Evolutionary conservation across 2,888 invertebrate species (phyloP).

Genomic region (Drosophila mimica): DNA sequence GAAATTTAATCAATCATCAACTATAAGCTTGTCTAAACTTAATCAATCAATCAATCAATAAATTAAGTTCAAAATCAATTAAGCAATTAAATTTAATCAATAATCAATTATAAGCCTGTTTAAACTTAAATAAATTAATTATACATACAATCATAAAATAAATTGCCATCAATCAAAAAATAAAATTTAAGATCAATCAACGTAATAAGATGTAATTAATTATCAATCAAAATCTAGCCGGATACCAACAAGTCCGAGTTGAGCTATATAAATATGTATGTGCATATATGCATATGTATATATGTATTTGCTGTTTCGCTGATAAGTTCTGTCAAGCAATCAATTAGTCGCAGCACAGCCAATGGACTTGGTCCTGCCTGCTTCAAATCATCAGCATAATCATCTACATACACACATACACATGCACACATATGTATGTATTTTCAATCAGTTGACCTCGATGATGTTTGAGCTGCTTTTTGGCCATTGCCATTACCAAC

Average conservation of each 20-base stretch:
- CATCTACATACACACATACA: not conserved
- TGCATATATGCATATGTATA: not conserved
- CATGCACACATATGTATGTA: constrained; percentile 3
- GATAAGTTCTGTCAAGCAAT: constrained; percentile 43
- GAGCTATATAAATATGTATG: not conserved
- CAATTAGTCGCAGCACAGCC: constrained; percentile 44
- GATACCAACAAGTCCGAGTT: constrained; percentile 12
- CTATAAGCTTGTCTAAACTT: constrained; percentile 16
- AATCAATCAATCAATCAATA: constrained; percentile 51
- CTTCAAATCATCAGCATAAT: constrained; percentile 3
- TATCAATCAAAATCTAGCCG: constrained; percentile 73
- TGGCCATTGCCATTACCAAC: constrained; percentile 59
- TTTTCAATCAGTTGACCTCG: constrained; percentile 59
- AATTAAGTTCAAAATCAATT: constrained; percentile 44
- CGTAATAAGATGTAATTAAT: constrained; percentile 61
- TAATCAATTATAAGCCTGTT: constrained; percentile 66
- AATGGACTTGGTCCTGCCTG: constrained; percentile 2
- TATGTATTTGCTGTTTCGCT: not conserved
- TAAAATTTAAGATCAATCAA: constrained; percentile 43
- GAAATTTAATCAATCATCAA: not conserved
- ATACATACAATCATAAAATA: constrained; percentile 38
- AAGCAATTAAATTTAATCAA: constrained; percentile 43
- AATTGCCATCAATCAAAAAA: constrained; percentile 46
- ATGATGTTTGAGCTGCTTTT: constrained; percentile 41
- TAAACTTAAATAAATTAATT: constrained; percentile 30